Evolutionary conservation across 2,113 vertebrate species (phyloP).

Genomic region (Coregonus clupeaformis): DNA sequence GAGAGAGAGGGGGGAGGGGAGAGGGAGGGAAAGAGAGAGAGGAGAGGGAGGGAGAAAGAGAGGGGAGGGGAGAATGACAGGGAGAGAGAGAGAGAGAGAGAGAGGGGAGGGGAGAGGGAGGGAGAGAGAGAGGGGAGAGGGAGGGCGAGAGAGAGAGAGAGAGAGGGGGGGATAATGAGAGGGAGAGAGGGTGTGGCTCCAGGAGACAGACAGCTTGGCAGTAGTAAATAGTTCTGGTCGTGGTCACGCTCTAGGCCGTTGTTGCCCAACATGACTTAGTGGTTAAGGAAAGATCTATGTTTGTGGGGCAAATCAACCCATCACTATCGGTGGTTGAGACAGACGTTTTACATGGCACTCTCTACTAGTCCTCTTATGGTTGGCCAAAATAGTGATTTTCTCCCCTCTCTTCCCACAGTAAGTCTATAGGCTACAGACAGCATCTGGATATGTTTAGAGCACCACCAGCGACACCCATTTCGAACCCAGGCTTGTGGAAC

Average conservation of each 20-base stretch:
- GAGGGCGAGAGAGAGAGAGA: too few species aligned
- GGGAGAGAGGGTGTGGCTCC: not conserved
- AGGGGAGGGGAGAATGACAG: too few species aligned
- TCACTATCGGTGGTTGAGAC: not conserved
- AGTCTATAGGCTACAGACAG: conserved; percentile 5
- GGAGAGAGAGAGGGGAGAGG: too few species aligned
- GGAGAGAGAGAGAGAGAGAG: too few species aligned
- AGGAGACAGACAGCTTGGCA: conserved; percentile 19
- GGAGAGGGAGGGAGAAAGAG: too few species aligned
- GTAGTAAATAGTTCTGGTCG: not conserved
- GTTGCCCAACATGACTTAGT: not conserved
- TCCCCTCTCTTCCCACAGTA: conserved; percentile 26
- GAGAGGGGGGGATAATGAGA: too few species aligned
- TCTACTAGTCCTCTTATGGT: conserved; percentile 18
- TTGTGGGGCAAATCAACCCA: conserved; percentile 13
- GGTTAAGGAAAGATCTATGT: conserved; percentile 16
- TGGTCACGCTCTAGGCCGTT: conserved; percentile 3
- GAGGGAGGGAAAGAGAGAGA: too few species aligned
- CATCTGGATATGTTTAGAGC: conserved; percentile 51
- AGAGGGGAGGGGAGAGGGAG: too few species aligned
- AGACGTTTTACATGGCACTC: conserved; percentile 1
- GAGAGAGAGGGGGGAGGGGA: too few species aligned
- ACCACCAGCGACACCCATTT: conserved; percentile 12
- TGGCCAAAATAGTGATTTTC: too few species aligned
- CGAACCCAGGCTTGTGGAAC: not conserved